These are phyloP conservation scores for Lacanobia wlatinum DNA, from an alignment of 2,888 invertebrate species.

Conservation along the genomic window DNA sequence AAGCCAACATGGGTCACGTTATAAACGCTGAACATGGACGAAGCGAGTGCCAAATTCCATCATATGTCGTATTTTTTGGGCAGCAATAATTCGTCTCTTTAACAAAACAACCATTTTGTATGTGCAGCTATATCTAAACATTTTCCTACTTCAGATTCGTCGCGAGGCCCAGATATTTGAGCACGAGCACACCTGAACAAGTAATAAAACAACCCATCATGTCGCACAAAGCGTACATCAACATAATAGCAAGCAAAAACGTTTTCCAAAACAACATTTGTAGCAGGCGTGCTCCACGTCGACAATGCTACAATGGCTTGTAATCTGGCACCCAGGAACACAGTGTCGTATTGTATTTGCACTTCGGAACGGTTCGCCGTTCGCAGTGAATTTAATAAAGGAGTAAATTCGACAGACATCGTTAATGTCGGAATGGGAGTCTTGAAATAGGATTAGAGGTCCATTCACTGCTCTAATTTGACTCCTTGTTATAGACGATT, in stretches of 20 bases:
- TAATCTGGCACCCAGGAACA: conserved; percentile 57
- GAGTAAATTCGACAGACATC: conserved; percentile 71
- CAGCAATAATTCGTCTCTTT: not conserved
- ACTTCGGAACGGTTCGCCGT: conserved; percentile 53
- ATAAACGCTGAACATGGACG: not conserved
- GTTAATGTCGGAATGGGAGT: conserved; percentile 73
- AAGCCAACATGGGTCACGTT: not conserved
- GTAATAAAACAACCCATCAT: conserved; percentile 39
- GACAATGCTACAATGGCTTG: conserved; percentile 51
- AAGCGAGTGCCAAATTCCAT: not conserved
- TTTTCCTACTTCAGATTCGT: not conserved
- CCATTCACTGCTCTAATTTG: conserved; percentile 75
- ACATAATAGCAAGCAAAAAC: conserved; percentile 47
- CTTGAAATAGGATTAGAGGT: conserved; percentile 74
- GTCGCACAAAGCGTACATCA: conserved; percentile 31
- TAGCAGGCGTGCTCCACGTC: conserved; percentile 38
- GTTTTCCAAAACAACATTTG: conserved; percentile 53
- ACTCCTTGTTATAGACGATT: conserved; percentile 71
- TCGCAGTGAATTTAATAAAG: conserved; percentile 72
- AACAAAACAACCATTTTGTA: conserved; percentile 1
- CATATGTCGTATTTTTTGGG: not conserved
- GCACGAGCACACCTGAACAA: conserved; percentile 33
- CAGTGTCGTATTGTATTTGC: conserved; percentile 62
- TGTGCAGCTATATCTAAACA: not conserved
- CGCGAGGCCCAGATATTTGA: conserved; percentile 1